Conservation (phyloP, 2,888 invertebrate genomes). For the Heliconius sara region DNA sequence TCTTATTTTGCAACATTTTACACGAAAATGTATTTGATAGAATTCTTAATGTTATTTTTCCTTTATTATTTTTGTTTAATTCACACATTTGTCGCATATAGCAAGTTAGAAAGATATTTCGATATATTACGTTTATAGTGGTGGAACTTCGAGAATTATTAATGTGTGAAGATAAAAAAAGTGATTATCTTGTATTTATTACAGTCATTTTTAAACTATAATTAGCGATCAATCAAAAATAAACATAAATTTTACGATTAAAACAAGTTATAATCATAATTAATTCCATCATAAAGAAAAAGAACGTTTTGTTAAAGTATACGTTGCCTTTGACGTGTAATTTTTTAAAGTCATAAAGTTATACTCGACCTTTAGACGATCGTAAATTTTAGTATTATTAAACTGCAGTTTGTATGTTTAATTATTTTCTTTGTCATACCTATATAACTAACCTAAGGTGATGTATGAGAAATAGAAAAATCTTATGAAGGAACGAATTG, state of each 20-base stretch:
- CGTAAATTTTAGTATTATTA: conserved; percentile 15
- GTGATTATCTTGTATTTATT: neutral
- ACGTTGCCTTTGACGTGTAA: conserved; percentile 3
- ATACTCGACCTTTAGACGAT: neutral
- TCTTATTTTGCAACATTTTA: too few species aligned
- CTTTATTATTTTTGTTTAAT: too few species aligned
- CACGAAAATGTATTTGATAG: too few species aligned
- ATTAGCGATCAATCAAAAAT: neutral
- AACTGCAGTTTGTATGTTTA: neutral
- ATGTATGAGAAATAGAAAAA: too few species aligned
- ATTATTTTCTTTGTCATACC: neutral
- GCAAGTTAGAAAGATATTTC: neutral
- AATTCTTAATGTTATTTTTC: too few species aligned
- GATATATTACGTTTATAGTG: neutral
- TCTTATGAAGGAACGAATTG: too few species aligned
- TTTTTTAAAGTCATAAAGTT: conserved; percentile 14
- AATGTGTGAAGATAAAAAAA: neutral
- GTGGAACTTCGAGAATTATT: too few species aligned
- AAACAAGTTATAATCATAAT: neutral
- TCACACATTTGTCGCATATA: too few species aligned
- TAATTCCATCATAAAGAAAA: conserved; percentile 5
- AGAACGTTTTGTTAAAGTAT: neutral
- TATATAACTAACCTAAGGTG: too few species aligned
- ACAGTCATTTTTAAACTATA: neutral
- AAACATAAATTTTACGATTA: neutral